Evolutionary conservation across 2,797 vertebrate genomes (phyloP), one percentile per base, ranked within the genome.

Genomic region (Taenioides sp.): DNA sequence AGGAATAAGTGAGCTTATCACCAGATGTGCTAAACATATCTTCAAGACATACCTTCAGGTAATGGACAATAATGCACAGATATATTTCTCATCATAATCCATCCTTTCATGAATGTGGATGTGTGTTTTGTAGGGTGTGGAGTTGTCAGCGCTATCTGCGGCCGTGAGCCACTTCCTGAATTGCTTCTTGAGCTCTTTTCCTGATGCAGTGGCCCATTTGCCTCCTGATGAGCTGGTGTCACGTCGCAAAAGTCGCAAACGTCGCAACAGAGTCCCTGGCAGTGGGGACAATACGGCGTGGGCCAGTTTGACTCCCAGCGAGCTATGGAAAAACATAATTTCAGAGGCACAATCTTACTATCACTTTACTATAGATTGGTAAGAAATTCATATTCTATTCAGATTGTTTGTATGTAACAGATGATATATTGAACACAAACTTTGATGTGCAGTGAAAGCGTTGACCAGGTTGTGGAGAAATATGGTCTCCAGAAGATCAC

Each of bases 11-110:
- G 98, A 99, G 85, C 83, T 99, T 88, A 98, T 99, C 86, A 99
- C 98, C 65, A 95, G 98, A 75, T 98, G 98, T 65, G 96, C 97
- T 69, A 99, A 99, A 86, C 98, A 99, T 86, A 96, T 99, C 92
- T 99, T 99, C 91, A 99, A 98, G 93, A 98, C 96, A 0, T 99
- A 99, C 90, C 96, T 99, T 71, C 98, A 99, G 97, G 98, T 99
- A 76, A 31, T 43, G 9, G 10, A 37, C 9, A 4, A 65, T 3
- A 14, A 17, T 47, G 5, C 0, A 5, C 37, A 7, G 40, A 65
- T 65, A 12, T 22, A 2, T 16, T 63, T 63, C 11, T 49, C 14
- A 40, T 47, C 7, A 2, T 50, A 50, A 34, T 14, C 69, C 7
- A 1, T 27, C 14, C 3, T 59, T 28, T 17, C 2, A 59, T 59